These are phyloP conservation scores for Criorhina ranunculi DNA, from an alignment of 2,888 invertebrate genomes.

Conservation along the genomic window DNA sequence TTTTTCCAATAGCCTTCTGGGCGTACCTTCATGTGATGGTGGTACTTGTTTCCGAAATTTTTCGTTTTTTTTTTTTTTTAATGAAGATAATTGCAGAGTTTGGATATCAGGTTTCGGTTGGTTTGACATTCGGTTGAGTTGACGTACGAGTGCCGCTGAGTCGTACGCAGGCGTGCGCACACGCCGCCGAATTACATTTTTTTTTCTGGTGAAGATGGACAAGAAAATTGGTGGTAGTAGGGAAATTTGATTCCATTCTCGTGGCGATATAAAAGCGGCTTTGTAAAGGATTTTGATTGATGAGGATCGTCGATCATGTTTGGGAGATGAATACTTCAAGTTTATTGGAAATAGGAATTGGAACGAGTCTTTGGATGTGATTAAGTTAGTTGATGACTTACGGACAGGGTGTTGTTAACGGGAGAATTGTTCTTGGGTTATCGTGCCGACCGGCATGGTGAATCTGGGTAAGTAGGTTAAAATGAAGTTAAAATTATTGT, in stretches of 20 bases:
- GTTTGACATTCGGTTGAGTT: constrained; percentile 75
- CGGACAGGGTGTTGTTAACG: constrained; percentile 62
- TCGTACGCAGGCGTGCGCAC: constrained; percentile 69
- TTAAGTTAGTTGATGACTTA: constrained; percentile 69
- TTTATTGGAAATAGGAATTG: constrained; percentile 50
- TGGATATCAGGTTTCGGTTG: constrained; percentile 74
- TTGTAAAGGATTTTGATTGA: constrained; percentile 74
- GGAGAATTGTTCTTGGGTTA: constrained; percentile 31
- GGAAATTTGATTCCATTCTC: constrained; percentile 67
- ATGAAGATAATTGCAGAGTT: constrained; percentile 76
- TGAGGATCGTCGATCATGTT: constrained; percentile 72
- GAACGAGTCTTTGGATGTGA: constrained; percentile 55
- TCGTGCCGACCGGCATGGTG: background rate
- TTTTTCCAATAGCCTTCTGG: constrained; percentile 57
- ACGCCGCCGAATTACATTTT: constrained; percentile 49
- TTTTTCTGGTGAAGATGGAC: constrained; percentile 53
- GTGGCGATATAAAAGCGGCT: constrained; percentile 60
- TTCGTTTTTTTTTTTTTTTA: constrained; percentile 57
- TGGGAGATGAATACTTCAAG: constrained; percentile 52
- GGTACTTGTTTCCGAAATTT: constrained; percentile 52
- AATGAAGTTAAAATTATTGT: background rate
- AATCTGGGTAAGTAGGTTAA: constrained; percentile 59
- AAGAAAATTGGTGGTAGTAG: constrained; percentile 68
- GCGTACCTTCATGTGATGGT: constrained; percentile 40
- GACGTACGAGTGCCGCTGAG: constrained; percentile 68